Evolutionary conservation across 2,797 vertebrate genomes (phyloP), one percentile per base, ranked within the genome.

Genomic region (Cygnus olor): DNA sequence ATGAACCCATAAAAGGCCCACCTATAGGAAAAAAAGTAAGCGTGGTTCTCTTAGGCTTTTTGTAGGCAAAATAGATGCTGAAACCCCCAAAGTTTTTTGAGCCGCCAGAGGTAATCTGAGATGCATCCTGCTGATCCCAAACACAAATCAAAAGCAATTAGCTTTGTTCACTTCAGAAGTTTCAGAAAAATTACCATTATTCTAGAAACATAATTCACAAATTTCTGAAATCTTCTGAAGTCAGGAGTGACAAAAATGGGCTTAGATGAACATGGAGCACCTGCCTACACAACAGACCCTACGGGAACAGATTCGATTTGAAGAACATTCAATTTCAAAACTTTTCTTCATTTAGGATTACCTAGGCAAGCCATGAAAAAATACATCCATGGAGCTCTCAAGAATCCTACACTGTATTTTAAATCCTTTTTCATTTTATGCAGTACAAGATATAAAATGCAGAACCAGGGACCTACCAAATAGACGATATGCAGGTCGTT

Each of bases 401-500:
- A 68, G 21, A 80, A n/a, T 13, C 32, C 49, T 30, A 17, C 25
- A 28, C 11, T 68, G 24, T 77, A 17, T 30, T 80, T 82, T n/a
- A n/a, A 68, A n/a, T 69, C 40, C 24, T 84, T 77, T 54, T 25
- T 66, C 64, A 38, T 16, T 30, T 91, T 74, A 40, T 60, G 20
- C 17, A 84, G 42, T 4, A 49, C 40, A 71, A 90, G 85, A 89
- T 21, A 68, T 4, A 80, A 80, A 61, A 64, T 20, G 30, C 11
- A 42, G 34, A 82, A 64, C 4, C 9, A 92, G 14, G 45, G 96
- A 92, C 97, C 78, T 97, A 98, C 99, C 98, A 99, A 97, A 97
- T 99, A 99, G n/a, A 99, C 98, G 84, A 99, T 98, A 96, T 99
- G 99, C 83, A 99, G 97, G 96, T 99, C 99, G 66, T 99, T 99